Conservation (phyloP, 2,888 invertebrate species). For the Limnephilus rhombicus region DNA sequence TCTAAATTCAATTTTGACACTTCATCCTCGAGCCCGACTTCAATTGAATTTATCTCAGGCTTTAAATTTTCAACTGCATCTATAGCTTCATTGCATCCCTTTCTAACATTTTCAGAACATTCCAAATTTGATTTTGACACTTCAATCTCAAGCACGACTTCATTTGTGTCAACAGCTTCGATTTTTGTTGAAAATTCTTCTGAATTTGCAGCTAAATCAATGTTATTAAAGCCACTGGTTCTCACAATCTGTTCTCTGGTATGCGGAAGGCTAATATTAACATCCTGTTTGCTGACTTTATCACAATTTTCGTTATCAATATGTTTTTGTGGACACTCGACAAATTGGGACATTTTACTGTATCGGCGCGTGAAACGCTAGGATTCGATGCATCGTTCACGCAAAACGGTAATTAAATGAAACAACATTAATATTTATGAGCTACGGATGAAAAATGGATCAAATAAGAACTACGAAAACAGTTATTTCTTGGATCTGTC, state of each 20-base stretch:
- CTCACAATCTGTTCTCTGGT: background rate
- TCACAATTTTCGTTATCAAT: slow-evolving; percentile 51
- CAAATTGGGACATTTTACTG: slow-evolving; percentile 50
- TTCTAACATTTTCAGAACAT: background rate
- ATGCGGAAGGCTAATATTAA: slow-evolving; percentile 3
- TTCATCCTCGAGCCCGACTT: background rate
- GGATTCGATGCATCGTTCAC: background rate
- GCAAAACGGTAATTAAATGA: background rate
- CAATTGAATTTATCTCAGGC: background rate
- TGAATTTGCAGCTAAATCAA: background rate
- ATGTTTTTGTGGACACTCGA: slow-evolving; percentile 36
- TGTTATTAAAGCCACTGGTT: background rate
- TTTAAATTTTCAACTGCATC: background rate
- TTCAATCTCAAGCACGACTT: background rate
- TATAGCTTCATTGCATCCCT: background rate
- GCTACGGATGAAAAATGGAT: background rate
- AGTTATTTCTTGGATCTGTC: slow-evolving; percentile 45
- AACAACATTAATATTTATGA: slow-evolving; percentile 28
- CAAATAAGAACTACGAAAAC: slow-evolving; percentile 5
- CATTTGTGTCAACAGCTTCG: background rate
- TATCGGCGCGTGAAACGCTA: background rate
- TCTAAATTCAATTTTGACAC: background rate
- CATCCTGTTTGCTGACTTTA: slow-evolving; percentile 51
- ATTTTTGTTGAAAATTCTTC: background rate
- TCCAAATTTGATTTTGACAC: slow-evolving; percentile 25